Base-by-base conservation (phyloP, 1,140 invertebrate genomes). In the Drosophila insularis region DNA sequence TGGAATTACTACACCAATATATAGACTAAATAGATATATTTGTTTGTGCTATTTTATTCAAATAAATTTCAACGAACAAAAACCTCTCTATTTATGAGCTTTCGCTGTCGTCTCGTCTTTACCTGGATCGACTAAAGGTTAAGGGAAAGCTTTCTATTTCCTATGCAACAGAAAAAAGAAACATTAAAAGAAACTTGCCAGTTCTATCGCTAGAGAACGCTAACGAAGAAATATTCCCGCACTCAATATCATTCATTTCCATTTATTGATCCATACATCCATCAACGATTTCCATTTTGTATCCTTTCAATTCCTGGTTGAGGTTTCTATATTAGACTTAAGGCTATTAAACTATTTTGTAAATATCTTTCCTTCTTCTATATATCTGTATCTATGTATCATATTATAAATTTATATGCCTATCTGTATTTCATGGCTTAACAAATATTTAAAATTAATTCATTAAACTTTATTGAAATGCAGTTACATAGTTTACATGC, bases 401-500 rank as follows among this genome's bases (percentile, higher is more conserved):
- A 5, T 11, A 39, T 43, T 43, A 50, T 46, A 11, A 56, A n/a
- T n/a, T 77, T 66, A 73, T 74, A n/a, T n/a, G n/a, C n/a, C n/a
- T 69, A 82, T 35, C n/a, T 65, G 69, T 78, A 63, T 37, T 13
- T 10, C 32, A 35, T 35, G 7, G 17, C 43, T 14, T 46, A 46
- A 46, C 43, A 10, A 8, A 73, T 63, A 54, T 78, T 73, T 69
- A 71, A 35, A 13, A 63, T 40, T 17, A 59, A 69, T 74, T 54
- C 66, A 64, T 63, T 31, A 56, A 78, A 58, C 63, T 50, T 21
- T 50, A 19, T 50, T 19, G 43, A 50, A 67, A 74, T 59, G 73
- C 85, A 91, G 90, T 91, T 91, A 81, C 76, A 90, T 89, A 89
- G 84, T 78, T 90, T 91, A 89, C 78, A 91, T 81, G 84, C 87